Evolutionary conservation across 2,797 vertebrate species (phyloP).

Genomic region (Gymnocypris eckloni): DNA sequence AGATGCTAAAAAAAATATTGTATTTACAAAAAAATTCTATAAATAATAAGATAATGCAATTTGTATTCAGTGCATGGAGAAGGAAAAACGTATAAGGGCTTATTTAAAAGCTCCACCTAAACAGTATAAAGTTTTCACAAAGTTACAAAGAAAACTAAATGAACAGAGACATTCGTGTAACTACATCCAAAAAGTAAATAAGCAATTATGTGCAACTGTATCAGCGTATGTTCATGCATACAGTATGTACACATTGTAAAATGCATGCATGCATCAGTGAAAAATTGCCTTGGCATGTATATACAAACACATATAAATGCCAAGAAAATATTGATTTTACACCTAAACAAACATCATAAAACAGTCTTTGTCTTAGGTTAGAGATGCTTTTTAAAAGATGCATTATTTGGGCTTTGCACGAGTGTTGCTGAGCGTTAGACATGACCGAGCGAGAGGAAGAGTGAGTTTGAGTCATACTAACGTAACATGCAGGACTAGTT

Average conservation of each 20-base stretch:
- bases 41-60: neutral
- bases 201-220: neutral
- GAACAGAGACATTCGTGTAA: neutral
- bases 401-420: conserved; percentile 69
- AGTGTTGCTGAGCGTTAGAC: conserved; percentile 69
- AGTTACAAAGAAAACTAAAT: neutral
- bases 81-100: neutral
- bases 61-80: neutral
- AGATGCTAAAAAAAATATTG: no score
- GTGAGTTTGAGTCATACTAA: neutral
- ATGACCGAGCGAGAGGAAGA: conserved; percentile 52
- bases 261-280: neutral
- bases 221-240: neutral
- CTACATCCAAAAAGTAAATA: neutral
- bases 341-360: neutral
- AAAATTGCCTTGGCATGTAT: neutral
- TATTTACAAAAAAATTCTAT: neutral
- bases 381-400: conserved; percentile 63
- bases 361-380: neutral
- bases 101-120: neutral
- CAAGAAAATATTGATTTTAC: neutral
- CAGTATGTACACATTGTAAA: neutral
- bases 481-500: conserved; percentile 25
- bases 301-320: neutral
- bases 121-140: neutral